Base-by-base conservation (phyloP, 2,888 invertebrate species). In the Andrena praecox region DNA sequence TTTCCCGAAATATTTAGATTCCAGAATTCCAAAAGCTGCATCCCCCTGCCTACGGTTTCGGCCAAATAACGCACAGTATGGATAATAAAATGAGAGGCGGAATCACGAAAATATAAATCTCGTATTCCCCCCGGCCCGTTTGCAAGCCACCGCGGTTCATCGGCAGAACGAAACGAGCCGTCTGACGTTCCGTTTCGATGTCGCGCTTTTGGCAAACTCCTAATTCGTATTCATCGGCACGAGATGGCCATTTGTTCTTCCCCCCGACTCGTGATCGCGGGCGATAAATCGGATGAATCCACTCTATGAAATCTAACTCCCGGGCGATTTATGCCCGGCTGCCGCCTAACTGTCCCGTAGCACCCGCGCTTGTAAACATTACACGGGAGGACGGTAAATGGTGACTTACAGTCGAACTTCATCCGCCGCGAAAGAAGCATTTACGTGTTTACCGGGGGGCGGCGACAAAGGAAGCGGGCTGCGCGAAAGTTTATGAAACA, bases 401-500 rank as follows among this genome's bases (percentile, higher is more conserved):
- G 76, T 82, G 76, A 85, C 87, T 85, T 80, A 83, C 81, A 73
- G 66, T 31, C 31, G 59, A 87, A 87, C 73, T 85, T 81, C 35
- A 35, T 42, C 60, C 72, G 29, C 24, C 60, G 59, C 8, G 64
- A 71, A 78, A 86, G 85, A 85, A 85, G 72, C 80, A 69, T 77
- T 87, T 71, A 50, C 73, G 84, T 86, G 86, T 86, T 86, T 86
- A 84, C 75, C 82, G 35, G 64, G 42, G 59, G 59, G 35, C n/a
- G 50, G 63, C 63, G 70, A 59, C 76, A 27, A 72, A 63, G 77
- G 66, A 83, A 73, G 33, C 29, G 59, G 64, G 73, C 71, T 35
- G 31, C 20, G 48, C 52, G 70, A 69, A 84, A 81, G 71, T 86
- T 86, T 84, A 86, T 86, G 81, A 86, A 81, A 86, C 78, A 86